phyloP scores from a whole-genome alignment of 2,888 invertebrate species.

The Zonitis immaculata region DNA sequence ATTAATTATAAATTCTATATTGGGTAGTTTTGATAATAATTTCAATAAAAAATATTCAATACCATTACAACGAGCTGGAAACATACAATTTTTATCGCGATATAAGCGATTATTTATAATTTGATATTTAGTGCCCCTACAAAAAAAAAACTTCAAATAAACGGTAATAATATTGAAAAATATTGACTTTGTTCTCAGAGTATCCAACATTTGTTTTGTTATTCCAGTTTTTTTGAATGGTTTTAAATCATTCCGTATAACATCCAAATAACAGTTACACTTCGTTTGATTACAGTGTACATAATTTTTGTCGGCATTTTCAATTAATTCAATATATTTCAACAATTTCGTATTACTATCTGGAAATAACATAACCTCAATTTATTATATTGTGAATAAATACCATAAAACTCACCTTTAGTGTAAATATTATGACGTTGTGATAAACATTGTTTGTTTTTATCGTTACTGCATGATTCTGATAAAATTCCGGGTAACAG shows the following conservation, averaged over 20 bases:
- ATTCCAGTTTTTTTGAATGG: constrained; percentile 67
- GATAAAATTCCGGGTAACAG: constrained; percentile 8
- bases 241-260: constrained; percentile 65
- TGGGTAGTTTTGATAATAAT: constrained; percentile 64
- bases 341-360: constrained; percentile 50
- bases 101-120: constrained; percentile 76
- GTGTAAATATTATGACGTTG: constrained; percentile 38
- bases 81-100: constrained; percentile 80
- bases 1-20: constrained; percentile 85
- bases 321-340: constrained; percentile 48
- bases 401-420: constrained; percentile 38
- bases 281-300: constrained; percentile 54
- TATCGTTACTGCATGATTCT: constrained; percentile 31
- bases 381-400: not conserved
- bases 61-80: constrained; percentile 86
- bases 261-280: constrained; percentile 61
- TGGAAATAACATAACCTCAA: constrained; percentile 39
- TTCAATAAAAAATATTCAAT: constrained; percentile 81
- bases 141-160: constrained; percentile 23
- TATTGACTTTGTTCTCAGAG: constrained; percentile 50
- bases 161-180: not conserved
- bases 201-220: constrained; percentile 58
- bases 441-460: constrained; percentile 29
- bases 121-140: constrained; percentile 76
- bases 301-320: constrained; percentile 52